Conservation (phyloP, 2,113 vertebrate genomes). For the Oreochromis tanganicae region DNA sequence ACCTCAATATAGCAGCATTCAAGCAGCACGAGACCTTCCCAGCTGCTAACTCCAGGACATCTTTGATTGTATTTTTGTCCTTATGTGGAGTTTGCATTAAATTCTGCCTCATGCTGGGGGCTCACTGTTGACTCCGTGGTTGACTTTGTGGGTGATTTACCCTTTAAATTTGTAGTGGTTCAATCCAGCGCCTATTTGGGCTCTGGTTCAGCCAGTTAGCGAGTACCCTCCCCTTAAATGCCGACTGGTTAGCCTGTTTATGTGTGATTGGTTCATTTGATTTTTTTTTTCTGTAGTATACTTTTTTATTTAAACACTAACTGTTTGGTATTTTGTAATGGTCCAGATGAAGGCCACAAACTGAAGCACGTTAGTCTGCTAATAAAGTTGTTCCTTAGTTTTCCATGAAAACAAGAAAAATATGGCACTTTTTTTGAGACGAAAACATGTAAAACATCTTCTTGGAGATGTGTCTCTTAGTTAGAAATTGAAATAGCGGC, state of each 20-base stretch:
- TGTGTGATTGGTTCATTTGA: neutral
- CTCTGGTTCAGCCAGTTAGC: neutral
- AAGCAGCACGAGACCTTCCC: neutral
- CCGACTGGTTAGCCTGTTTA: neutral
- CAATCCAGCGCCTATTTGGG: accelerated
- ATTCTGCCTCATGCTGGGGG: neutral
- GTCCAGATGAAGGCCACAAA: accelerated
- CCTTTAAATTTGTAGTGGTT: neutral
- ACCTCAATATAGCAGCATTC: neutral
- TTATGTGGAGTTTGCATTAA: neutral
- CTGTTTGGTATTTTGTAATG: neutral
- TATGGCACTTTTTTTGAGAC: neutral
- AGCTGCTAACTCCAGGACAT: neutral
- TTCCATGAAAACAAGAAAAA: neutral
- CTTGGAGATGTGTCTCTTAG: neutral
- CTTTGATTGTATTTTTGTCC: neutral
- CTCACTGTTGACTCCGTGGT: neutral
- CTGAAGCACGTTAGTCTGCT: neutral
- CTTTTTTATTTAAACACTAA: neutral
- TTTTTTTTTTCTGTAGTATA: neutral
- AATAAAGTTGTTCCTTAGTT: neutral
- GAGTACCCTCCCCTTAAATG: accelerated
- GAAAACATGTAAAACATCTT: neutral
- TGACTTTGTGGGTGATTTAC: neutral
- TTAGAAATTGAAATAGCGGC: neutral